Evolutionary conservation across 1,140 invertebrate species (phyloP).

Genomic region (Aphelenchoides avenae): DNA sequence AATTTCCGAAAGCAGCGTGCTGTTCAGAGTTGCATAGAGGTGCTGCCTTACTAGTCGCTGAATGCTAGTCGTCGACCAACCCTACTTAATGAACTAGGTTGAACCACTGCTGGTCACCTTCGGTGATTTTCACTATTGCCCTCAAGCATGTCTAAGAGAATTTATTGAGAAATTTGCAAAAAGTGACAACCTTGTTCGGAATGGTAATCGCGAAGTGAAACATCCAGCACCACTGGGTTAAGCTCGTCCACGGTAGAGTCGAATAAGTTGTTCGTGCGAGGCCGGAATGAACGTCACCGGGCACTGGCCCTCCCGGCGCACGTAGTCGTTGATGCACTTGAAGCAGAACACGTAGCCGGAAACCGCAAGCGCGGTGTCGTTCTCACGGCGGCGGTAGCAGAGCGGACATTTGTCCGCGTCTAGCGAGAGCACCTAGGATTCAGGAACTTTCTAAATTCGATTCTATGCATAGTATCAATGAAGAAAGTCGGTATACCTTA

Average conservation of each 20-base stretch:
- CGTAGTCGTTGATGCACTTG: constrained; percentile 49
- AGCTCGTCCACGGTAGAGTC: constrained; percentile 28
- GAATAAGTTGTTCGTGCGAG: constrained; percentile 24
- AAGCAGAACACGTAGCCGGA: constrained; percentile 58
- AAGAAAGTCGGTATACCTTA: constrained; percentile 20
- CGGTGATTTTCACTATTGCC: neutral
- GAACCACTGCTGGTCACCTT: neutral
- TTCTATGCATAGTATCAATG: constrained; percentile 10
- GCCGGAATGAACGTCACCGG: constrained; percentile 45
- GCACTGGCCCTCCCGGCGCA: constrained; percentile 29
- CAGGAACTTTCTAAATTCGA: constrained; percentile 17
- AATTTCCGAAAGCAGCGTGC: too few species aligned
- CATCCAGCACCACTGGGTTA: neutral
- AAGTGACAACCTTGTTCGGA: neutral
- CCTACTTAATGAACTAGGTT: neutral
- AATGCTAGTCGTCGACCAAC: constrained; percentile 1
- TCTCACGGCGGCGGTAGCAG: constrained; percentile 37
- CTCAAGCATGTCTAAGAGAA: neutral
- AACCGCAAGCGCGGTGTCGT: constrained; percentile 54
- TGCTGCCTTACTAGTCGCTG: too few species aligned
- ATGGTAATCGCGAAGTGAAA: neutral
- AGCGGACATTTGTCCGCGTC: constrained; percentile 54
- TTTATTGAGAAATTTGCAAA: neutral
- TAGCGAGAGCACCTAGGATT: constrained; percentile 40
- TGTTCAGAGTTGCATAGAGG: too few species aligned